Evolutionary conservation across 2,113 vertebrate genomes (phyloP).

Genomic region (Sula dactylatra): DNA sequence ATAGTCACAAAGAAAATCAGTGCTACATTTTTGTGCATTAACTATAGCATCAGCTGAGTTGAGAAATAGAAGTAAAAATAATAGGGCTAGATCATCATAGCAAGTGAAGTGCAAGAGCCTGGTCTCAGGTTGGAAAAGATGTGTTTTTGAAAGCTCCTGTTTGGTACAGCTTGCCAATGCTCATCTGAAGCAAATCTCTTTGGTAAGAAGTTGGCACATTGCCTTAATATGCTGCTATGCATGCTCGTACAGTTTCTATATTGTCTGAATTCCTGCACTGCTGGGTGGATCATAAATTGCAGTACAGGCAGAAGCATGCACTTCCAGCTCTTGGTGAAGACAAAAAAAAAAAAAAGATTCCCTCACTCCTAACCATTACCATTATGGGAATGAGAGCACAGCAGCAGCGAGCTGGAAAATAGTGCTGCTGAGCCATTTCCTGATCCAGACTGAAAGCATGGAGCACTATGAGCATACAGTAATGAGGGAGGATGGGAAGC

Average conservation of each 20-base stretch:
- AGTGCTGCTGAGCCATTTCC: neutral
- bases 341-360: neutral
- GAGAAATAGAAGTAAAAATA: neutral
- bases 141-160: neutral
- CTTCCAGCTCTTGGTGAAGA: neutral
- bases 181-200: neutral
- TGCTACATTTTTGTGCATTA: neutral
- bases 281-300: neutral
- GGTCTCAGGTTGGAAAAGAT: neutral
- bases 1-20: neutral
- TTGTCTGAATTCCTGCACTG: neutral
- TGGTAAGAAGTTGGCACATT: neutral
- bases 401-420: neutral
- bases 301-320: neutral
- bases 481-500: neutral
- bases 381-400: neutral
- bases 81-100: neutral
- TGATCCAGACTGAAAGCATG: neutral
- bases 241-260: neutral
- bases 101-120: neutral
- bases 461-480: accelerated
- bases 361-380: neutral
- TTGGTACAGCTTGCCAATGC: neutral
- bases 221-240: neutral
- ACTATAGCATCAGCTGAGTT: neutral